Percentiles rank a stretch among this genome's conserved stretches.
Evolutionary conservation across 2,888 invertebrate genomes (phyloP).

Genomic region (Nephrotoma flavescens): DNA sequence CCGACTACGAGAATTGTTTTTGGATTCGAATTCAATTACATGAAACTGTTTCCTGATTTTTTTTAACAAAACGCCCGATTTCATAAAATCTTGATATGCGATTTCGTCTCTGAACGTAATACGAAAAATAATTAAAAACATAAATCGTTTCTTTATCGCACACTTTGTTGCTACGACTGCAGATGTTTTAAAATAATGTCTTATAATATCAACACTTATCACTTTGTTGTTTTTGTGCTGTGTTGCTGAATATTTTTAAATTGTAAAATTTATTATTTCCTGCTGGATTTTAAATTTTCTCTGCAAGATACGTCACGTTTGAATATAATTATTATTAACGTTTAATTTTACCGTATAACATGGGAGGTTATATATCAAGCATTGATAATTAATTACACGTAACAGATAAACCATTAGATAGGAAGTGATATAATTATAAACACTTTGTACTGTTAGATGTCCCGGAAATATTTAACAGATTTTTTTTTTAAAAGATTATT

Average conservation of each 20-base stretch:
- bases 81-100: not conserved
- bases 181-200: not conserved
- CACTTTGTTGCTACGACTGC: not conserved
- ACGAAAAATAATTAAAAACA: not conserved
- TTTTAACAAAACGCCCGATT: not conserved
- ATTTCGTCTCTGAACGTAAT: not conserved
- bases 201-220: not conserved
- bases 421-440: not conserved
- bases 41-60: not conserved
- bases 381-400: not conserved
- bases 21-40: not conserved
- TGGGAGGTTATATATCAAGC: no score
- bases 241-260: no score
- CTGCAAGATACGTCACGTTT: no score
- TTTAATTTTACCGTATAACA: no score
- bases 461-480: not conserved
- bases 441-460: not conserved
- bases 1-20: not conserved
- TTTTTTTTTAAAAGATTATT: not conserved
- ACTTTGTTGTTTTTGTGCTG: not conserved
- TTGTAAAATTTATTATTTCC: no score
- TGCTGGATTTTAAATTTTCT: no score
- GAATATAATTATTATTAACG: no score
- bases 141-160: not conserved
- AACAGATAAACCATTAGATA: not conserved